These are phyloP conservation scores for Oplegnathus fasciatus DNA, from an alignment of 2,113 vertebrate genomes.

Conservation along the genomic window DNA sequence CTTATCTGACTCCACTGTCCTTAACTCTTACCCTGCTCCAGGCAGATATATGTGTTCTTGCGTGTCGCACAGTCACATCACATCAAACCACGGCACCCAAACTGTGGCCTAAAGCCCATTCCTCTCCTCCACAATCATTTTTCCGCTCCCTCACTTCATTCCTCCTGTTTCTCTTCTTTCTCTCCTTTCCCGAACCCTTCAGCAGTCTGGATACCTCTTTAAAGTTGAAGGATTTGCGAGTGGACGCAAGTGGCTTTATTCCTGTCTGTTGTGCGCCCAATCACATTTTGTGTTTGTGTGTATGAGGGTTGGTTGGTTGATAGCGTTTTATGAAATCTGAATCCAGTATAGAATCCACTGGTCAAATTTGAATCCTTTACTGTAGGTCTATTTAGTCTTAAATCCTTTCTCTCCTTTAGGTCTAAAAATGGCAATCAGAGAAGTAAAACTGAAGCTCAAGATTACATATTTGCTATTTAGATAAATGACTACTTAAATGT, in stretches of 20 bases:
- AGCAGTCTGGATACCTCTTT: constrained; percentile 15
- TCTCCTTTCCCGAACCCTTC: not conserved
- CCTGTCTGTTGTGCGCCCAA: not conserved
- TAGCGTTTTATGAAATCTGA: not conserved
- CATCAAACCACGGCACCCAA: constrained; percentile 77
- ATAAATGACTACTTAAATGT: not conserved
- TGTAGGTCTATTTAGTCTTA: not conserved
- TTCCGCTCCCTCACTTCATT: constrained; percentile 17
- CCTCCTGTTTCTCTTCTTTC: constrained; percentile 23
- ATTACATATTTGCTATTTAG: not conserved
- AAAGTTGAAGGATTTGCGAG: not conserved
- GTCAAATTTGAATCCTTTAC: not conserved
- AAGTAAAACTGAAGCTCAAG: not conserved
- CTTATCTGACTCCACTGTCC: constrained; percentile 82
- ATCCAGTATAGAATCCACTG: not conserved
- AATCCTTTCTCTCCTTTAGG: not conserved
- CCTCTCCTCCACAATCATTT: constrained; percentile 56
- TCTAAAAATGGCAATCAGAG: not conserved
- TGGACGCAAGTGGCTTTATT: not conserved
- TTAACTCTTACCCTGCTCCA: constrained; percentile 72
- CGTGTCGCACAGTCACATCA: constrained; percentile 77
- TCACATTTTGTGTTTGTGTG: not conserved
- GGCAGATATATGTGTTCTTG: constrained; percentile 65
- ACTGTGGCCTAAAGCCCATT: constrained; percentile 74
- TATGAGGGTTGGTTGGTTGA: not conserved